A percentile compares a stretch with the other conserved stretches of the same genome.
Conservation (phyloP, 23 tunicate genomes). For the Corella eumyota region DNA sequence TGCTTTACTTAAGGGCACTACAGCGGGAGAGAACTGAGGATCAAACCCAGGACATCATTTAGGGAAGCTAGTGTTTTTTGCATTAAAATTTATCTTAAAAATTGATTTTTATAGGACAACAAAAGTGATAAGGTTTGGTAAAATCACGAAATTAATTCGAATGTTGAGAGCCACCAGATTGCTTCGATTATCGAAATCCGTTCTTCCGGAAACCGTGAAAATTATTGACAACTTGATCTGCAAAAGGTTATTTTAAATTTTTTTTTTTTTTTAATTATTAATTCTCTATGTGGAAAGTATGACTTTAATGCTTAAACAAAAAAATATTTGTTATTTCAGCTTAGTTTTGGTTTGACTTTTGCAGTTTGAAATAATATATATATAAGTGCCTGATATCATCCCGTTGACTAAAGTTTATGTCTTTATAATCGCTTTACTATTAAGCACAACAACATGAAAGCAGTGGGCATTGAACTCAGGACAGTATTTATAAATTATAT, state of each 20-base stretch:
- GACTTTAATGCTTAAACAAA: neutral
- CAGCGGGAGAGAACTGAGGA: no score
- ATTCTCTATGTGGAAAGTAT: neutral
- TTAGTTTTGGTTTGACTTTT: neutral
- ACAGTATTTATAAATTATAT: no score
- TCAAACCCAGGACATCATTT: no score
- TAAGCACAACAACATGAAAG: no score
- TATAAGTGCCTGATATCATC: no score
- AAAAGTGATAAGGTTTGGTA: slow-evolving; percentile 46
- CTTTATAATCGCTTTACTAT: no score
- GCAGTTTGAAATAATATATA: neutral
- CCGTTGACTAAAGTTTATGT: no score
- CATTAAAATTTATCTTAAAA: no score
- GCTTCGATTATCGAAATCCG: slow-evolving; percentile 52
- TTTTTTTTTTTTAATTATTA: neutral
- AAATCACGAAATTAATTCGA: slow-evolving; percentile 44
- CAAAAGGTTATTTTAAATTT: slow-evolving; percentile 26
- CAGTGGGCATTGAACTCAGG: no score
- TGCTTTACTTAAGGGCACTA: no score
- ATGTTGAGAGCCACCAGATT: slow-evolving; percentile 54
- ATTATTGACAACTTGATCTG: slow-evolving; percentile 52
- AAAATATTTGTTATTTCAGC: neutral
- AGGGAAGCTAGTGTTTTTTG: no score
- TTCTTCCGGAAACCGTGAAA: slow-evolving; percentile 41
- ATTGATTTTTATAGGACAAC: no score